phyloP scores from a whole-genome alignment of 2,888 invertebrate species.

The Spisula solida region DNA sequence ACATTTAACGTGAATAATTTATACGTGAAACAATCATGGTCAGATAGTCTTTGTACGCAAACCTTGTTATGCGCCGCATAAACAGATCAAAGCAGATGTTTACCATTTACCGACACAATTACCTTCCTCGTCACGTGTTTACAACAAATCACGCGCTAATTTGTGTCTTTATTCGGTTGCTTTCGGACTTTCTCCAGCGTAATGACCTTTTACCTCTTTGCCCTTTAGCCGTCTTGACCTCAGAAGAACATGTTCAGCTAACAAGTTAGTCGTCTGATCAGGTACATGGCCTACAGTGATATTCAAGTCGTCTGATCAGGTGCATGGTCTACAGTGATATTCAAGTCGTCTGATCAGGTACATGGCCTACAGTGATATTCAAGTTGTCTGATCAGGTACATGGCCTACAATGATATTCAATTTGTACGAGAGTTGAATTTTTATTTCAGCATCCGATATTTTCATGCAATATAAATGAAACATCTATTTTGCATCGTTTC shows the following conservation, averaged over 20 bases:
- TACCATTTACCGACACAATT: neutral
- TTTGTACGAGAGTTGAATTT: no score
- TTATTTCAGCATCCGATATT: no score
- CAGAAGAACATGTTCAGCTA: neutral
- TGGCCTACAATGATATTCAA: no score
- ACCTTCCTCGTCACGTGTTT: neutral
- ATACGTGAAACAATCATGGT: neutral
- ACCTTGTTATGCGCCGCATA: neutral
- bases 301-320: neutral
- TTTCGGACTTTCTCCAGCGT: neutral
- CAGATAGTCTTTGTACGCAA: neutral
- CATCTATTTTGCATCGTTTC: no score
- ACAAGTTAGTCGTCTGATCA: neutral
- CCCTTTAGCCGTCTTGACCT: neutral
- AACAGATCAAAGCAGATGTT: constrained; percentile 19
- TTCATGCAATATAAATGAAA: no score
- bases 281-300: neutral
- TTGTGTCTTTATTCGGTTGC: neutral
- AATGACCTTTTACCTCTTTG: neutral
- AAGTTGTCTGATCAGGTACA: neutral
- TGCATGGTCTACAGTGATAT: neutral
- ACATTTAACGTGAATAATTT: constrained; percentile 3
- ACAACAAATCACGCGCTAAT: neutral
- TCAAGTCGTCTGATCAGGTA: neutral
- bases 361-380: neutral